phyloP scores from a whole-genome alignment of 2,797 vertebrate genomes.

The Epinephelus malabaricus region DNA sequence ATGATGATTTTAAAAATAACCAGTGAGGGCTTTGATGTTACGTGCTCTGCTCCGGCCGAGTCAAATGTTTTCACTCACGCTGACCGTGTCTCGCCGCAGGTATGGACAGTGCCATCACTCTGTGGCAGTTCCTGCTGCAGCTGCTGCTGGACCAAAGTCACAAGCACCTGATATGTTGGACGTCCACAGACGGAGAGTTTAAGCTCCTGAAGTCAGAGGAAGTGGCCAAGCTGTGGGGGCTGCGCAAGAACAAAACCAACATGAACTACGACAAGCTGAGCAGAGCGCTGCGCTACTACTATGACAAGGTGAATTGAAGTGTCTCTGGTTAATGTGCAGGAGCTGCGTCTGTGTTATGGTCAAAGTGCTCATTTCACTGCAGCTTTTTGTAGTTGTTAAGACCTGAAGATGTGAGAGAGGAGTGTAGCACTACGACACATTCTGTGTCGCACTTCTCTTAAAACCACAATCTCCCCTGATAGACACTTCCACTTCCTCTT shows the following conservation, averaged over 20 bases:
- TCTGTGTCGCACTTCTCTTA: slow-evolving; percentile 47
- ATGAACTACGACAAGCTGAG: slow-evolving; percentile 99
- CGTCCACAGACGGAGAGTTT: slow-evolving; percentile 96
- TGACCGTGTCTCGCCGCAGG: slow-evolving; percentile 77
- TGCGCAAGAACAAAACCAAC: slow-evolving; percentile 98
- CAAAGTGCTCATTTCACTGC: neutral
- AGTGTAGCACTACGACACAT: neutral
- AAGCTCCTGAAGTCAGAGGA: slow-evolving; percentile 98
- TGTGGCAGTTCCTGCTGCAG: slow-evolving; percentile 99
- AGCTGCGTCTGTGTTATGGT: neutral
- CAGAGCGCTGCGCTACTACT: slow-evolving; percentile 96
- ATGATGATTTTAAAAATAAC: neutral
- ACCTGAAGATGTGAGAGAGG: neutral
- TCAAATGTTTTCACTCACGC: neutral
- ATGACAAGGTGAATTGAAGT: slow-evolving; percentile 91
- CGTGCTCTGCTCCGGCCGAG: neutral
- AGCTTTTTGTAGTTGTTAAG: neutral
- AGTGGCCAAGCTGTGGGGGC: slow-evolving; percentile 97
- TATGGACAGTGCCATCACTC: slow-evolving; percentile 98
- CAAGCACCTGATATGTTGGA: slow-evolving; percentile 97
- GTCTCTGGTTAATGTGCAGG: neutral
- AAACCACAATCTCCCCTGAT: slow-evolving; percentile 40
- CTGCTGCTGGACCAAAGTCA: slow-evolving; percentile 96
- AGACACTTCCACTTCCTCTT: slow-evolving; percentile 76
- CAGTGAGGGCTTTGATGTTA: neutral